Base-by-base conservation (phyloP, 1,140 invertebrate species). In the Rhopalosiphum maidis region DNA sequence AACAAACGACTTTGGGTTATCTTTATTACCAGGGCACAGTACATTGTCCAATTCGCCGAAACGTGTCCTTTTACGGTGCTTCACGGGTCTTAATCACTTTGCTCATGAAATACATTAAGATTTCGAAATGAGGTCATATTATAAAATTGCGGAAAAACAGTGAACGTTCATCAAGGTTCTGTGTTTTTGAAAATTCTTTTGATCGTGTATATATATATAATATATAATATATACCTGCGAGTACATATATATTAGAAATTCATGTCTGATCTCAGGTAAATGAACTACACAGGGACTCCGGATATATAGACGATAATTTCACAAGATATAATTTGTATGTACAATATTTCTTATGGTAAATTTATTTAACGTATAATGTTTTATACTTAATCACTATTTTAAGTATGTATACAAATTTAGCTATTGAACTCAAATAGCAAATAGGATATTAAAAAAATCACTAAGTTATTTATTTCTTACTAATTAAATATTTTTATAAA, bases 41-140 rank as follows among this genome's bases (percentile, higher is more conserved):
- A 23, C 51, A 89, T 54, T 89, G 87, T 89, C 48, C 48, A 51
- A 54, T 54, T 54, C 48, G 87, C 30, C 43, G 43, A 54, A 89
- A 89, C 48, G 87, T 89, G 86, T 48, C 86, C 86, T 87, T 87
- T 87, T 89, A 89, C 54, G 87, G 87, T 4, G 30, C n/a, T 37
- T 11, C 46, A n/a, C 46, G 85, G 83, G 41, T 89, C 48, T 25
- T 54, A 35, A 54, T 89, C 87, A n/a, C 87, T n/a, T 46, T n/a
- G 86, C 46, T n/a, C 46, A 22, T 35, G 8, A 89, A 35, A 11
- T 89, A 54, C 87, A 37, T 54, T 89, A 54, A n/a, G 87, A 54
- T 89, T 89, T 37, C n/a, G 46, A 54, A 89, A 54, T n/a, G 87
- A 89, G 87, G 87, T 89, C 87, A 37, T 37, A 35, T 21, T 18